phyloP scores from a whole-genome alignment of 2,113 vertebrate genomes.

The Melanotaenia duboulayi region DNA sequence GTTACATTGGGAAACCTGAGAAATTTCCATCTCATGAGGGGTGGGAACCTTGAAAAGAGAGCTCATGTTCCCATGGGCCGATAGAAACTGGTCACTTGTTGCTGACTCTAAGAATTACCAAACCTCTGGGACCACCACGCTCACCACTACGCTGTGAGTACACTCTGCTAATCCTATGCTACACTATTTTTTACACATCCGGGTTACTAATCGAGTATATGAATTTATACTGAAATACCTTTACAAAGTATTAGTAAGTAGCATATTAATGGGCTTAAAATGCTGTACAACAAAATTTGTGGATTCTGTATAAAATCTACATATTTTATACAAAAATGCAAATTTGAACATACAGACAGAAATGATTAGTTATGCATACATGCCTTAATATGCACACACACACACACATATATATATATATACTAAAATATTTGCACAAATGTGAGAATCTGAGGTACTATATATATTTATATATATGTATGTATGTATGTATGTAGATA shows the following conservation, averaged over 20 bases:
- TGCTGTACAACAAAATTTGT: no score
- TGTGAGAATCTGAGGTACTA: no score
- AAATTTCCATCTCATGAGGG: constrained; percentile 69
- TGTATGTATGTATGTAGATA: background rate
- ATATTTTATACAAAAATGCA: no score
- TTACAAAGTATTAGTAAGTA: background rate
- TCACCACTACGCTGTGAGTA: constrained; percentile 54
- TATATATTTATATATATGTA: no score
- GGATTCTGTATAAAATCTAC: no score
- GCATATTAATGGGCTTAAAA: background rate
- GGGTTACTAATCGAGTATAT: no score
- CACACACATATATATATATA: no score
- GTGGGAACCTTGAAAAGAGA: constrained; percentile 61
- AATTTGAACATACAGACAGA: no score
- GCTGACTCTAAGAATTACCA: background rate
- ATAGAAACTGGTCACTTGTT: constrained; percentile 12
- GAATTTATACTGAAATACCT: no score
- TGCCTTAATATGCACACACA: no score
- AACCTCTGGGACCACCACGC: background rate
- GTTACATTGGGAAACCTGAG: constrained; percentile 79
- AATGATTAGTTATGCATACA: no score
- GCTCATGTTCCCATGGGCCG: constrained; percentile 33
- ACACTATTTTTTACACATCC: background rate
- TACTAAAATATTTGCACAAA: no score
- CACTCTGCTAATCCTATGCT: background rate